Evolutionary conservation across 1,140 invertebrate genomes (phyloP).

Genomic region (Orius insidiosus): DNA sequence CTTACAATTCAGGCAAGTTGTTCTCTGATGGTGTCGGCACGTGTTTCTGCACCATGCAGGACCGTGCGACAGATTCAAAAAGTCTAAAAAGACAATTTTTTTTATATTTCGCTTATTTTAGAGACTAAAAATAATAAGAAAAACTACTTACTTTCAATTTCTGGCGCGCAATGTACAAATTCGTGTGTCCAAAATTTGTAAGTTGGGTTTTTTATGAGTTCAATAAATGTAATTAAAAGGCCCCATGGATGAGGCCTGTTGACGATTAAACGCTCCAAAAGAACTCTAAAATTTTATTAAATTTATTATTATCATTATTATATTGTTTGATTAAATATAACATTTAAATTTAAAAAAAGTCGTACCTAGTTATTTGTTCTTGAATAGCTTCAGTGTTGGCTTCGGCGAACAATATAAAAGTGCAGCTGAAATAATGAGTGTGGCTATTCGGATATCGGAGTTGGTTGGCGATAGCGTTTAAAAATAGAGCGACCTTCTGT

Average conservation of each 20-base stretch:
- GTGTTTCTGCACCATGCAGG: constrained; percentile 75
- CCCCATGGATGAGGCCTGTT: constrained; percentile 99
- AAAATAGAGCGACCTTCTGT: constrained; percentile 91
- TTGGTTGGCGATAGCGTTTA: constrained; percentile 98
- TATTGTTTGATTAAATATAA: no score
- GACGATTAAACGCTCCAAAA: constrained; percentile 91
- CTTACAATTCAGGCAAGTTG: constrained; percentile 19
- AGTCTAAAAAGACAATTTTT: constrained; percentile 37
- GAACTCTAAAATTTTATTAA: constrained; percentile 45
- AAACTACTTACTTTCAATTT: constrained; percentile 82
- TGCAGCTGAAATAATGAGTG: constrained; percentile 98
- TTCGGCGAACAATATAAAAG: constrained; percentile 90
- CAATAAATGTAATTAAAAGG: constrained; percentile 93
- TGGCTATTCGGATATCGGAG: constrained; percentile 97
- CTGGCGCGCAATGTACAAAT: constrained; percentile 97
- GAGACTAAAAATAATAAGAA: neutral
- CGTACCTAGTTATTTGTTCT: constrained; percentile 50
- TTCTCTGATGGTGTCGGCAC: constrained; percentile 16
- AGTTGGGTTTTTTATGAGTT: constrained; percentile 95
- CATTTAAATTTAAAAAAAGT: constrained; percentile 5
- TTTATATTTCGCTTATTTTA: no score
- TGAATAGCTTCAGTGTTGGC: constrained; percentile 94
- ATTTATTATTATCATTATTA: no score
- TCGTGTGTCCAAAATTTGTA: constrained; percentile 99
- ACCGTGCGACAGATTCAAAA: constrained; percentile 85